Evolutionary conservation across 1,140 invertebrate genomes (phyloP).

Genomic region (Zaprionus africanus): DNA sequence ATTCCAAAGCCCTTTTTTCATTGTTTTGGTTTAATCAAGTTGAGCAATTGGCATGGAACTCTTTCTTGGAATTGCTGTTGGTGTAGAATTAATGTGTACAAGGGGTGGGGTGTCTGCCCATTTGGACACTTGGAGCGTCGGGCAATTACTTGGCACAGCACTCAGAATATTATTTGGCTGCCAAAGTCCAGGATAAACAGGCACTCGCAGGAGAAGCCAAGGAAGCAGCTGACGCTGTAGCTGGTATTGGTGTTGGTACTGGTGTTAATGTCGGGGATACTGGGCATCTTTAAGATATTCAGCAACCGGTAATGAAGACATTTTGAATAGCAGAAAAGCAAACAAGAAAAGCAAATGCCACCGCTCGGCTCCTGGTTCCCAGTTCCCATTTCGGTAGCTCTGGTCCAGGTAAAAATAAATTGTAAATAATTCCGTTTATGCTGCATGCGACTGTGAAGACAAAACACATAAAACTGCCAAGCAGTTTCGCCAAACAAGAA

Average conservation of each 20-base stretch:
- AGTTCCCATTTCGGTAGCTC: slow-evolving; percentile 31
- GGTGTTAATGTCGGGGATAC: background rate
- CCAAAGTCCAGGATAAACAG: slow-evolving; percentile 48
- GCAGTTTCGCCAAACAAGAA: slow-evolving; percentile 43
- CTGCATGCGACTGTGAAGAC: slow-evolving; percentile 71
- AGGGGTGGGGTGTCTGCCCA: background rate
- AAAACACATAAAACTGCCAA: slow-evolving; percentile 80
- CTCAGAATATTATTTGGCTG: slow-evolving; percentile 54
- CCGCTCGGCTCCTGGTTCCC: slow-evolving; percentile 22
- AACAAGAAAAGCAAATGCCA: slow-evolving; percentile 68
- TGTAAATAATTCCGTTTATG: slow-evolving; percentile 82
- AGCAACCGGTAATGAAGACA: slow-evolving; percentile 74
- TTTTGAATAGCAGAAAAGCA: slow-evolving; percentile 73
- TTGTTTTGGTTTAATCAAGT: slow-evolving; percentile 45
- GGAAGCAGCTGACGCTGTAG: slow-evolving; percentile 35
- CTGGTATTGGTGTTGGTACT: background rate
- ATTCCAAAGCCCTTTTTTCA: background rate
- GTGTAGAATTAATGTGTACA: slow-evolving; percentile 47
- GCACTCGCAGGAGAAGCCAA: slow-evolving; percentile 57
- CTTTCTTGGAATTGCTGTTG: slow-evolving; percentile 30
- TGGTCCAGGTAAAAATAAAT: slow-evolving; percentile 70
- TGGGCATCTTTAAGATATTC: slow-evolving; percentile 47
- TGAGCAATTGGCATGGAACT: slow-evolving; percentile 26
- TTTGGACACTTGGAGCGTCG: slow-evolving; percentile 18
- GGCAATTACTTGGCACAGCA: slow-evolving; percentile 50